Evolutionary conservation across 1,140 invertebrate species (phyloP), one percentile per base, ranked within the genome.

Genomic region (Dinothrombium tinctorium): DNA sequence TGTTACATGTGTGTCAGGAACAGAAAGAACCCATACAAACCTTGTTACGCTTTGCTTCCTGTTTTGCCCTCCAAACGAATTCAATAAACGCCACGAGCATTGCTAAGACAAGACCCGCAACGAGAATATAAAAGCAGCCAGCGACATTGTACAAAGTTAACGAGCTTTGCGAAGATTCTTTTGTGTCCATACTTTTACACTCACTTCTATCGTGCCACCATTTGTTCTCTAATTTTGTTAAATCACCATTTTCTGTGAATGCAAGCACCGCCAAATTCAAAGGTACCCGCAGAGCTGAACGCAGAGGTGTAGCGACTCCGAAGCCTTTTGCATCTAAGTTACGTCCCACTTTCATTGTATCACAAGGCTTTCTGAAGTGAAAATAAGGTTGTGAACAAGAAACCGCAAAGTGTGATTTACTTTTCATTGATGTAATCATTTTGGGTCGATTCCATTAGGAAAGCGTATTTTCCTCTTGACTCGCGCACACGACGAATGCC

Each of bases 81-180:
- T 95, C 86, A 23, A 84, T 55, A 9, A 89, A 65, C 12, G 84
- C 84, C 12, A 92, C 77, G 2, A 75, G 65, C 50, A 98, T 71
- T 5, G 87, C 82, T 11, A 92, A 57, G 3, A 83, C 69, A 24
- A 98, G 69, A 39, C 68, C 92, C 22, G 77, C 81, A 53, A 95
- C 86, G 14, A 98, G 66, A 54, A 98, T 94, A 65, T 95, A 98
- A 63, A 98, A 98, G 54, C 95, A 84, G 11, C 92, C 92, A 12
- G 90, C 89, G 2, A 98, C 84, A 65, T 96, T 95, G 54, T 81
- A 86, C 25, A 98, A 60, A 29, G 87, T 87, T 48, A 98, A 65
- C 49, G 89, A 80, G 56, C 78, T 86, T 48, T 81, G 71, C 15
- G 73, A 69, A 3, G 74, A 68, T 50, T 81, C 77, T 69, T 82